These are phyloP conservation scores for Diphyllodes magnificus DNA, from an alignment of 2,113 vertebrate genomes.

Conservation along the genomic window DNA sequence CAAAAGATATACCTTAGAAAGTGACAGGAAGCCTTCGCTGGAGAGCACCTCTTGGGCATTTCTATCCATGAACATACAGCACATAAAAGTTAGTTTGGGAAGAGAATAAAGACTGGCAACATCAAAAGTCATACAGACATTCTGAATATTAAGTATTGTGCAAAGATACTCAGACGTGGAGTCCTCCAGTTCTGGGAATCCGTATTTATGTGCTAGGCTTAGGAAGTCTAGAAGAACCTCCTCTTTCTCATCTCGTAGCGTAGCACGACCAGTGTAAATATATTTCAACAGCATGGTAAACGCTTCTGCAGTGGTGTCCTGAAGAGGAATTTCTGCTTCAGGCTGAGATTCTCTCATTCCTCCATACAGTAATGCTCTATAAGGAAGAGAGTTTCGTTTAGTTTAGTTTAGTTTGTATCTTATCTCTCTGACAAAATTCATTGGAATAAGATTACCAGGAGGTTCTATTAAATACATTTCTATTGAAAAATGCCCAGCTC, in stretches of 20 bases:
- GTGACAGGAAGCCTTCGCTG: slow-evolving; percentile 88
- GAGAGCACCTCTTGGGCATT: slow-evolving; percentile 90
- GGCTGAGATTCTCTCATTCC: slow-evolving; percentile 96
- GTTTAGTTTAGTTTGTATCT: neutral
- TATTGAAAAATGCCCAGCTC: neutral
- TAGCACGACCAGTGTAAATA: slow-evolving; percentile 94
- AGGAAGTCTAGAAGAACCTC: slow-evolving; percentile 95
- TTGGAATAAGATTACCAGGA: neutral
- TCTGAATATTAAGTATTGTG: slow-evolving; percentile 91
- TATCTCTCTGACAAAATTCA: neutral
- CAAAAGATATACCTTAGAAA: slow-evolving; percentile 85
- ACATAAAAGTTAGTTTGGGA: slow-evolving; percentile 84
- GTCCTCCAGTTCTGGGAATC: slow-evolving; percentile 93
- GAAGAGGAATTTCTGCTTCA: slow-evolving; percentile 91
- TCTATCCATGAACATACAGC: slow-evolving; percentile 94
- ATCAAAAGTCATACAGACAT: slow-evolving; percentile 96
- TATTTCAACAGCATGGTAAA: slow-evolving; percentile 95
- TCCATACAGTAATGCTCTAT: slow-evolving; percentile 90
- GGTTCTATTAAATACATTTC: neutral
- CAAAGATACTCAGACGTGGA: slow-evolving; percentile 95
- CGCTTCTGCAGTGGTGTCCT: slow-evolving; percentile 92
- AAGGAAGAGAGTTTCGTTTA: neutral
- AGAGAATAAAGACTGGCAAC: slow-evolving; percentile 96
- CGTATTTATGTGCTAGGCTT: slow-evolving; percentile 94
- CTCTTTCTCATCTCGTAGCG: slow-evolving; percentile 88